Conservation (phyloP, 1,140 invertebrate species). For the Drosophila tropicalis region DNA sequence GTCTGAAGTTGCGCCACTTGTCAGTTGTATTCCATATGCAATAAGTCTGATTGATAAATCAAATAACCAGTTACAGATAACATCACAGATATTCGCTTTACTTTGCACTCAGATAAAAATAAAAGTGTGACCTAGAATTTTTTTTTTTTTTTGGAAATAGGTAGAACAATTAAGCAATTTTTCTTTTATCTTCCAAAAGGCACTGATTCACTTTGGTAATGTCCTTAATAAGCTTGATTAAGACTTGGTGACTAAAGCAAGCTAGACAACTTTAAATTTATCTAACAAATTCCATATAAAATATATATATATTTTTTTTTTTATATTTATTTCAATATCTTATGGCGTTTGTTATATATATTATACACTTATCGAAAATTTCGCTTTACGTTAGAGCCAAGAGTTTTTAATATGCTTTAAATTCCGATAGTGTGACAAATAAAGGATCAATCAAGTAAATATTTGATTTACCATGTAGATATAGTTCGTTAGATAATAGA, state of each 20-base stretch:
- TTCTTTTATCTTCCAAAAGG: no score
- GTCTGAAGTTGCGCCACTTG: constrained; percentile 2
- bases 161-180: no score
- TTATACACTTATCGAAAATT: not conserved
- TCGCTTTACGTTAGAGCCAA: not conserved
- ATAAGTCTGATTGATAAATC: constrained; percentile 59
- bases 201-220: no score
- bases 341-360: not conserved
- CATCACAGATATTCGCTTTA: not conserved
- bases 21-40: constrained; percentile 9
- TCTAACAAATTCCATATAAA: not conserved
- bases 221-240: no score
- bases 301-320: no score
- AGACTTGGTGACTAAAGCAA: no score
- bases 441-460: constrained; percentile 5
- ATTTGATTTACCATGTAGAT: not conserved
- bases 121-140: not conserved
- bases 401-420: not conserved
- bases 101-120: constrained; percentile 3
- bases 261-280: not conserved
- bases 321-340: not conserved
- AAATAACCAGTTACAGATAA: constrained; percentile 34
- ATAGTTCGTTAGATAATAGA: not conserved
- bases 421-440: constrained; percentile 5
- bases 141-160: not conserved